A percentile compares a stretch with the other conserved stretches of the same genome.
These are phyloP conservation scores for Arothron firmamentum DNA, from an alignment of 2,113 vertebrate species.

Conservation along the genomic window DNA sequence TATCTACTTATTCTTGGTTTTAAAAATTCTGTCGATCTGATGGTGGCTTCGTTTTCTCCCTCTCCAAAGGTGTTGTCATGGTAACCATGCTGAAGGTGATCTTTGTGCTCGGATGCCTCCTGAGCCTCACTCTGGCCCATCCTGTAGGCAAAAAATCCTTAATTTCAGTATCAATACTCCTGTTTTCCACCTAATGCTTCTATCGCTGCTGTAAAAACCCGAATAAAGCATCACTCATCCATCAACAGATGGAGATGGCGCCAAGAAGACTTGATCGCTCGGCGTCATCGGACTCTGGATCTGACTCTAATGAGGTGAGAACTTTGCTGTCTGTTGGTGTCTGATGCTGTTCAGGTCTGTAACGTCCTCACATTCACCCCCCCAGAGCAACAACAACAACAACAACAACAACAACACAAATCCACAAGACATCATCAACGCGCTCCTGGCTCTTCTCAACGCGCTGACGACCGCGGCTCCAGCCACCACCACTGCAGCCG, in stretches of 20 bases:
- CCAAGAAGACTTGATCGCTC: constrained; percentile 4
- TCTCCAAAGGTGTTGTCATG: constrained; percentile 25
- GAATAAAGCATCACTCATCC: neutral
- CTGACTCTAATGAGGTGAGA: constrained; percentile 1
- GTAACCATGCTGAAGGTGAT: constrained; percentile 60
- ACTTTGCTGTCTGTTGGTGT: neutral
- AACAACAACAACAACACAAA: too few species aligned
- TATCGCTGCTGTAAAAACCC: neutral
- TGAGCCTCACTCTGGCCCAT: constrained; percentile 48
- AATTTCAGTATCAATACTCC: neutral
- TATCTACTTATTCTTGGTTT: neutral
- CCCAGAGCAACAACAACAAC: too few species aligned
- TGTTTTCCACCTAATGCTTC: neutral
- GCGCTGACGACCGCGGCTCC: neutral
- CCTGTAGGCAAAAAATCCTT: constrained; percentile 48
- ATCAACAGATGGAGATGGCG: neutral
- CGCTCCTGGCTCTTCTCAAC: too few species aligned
- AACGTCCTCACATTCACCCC: too few species aligned
- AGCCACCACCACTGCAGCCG: neutral
- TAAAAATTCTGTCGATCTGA: neutral
- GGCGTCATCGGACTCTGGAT: neutral
- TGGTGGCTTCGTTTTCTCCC: neutral
- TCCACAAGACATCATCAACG: too few species aligned
- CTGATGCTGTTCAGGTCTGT: neutral
- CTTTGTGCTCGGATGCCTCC: constrained; percentile 53